Conservation (phyloP, 2,888 invertebrate species). For the Erebia ligea region DNA sequence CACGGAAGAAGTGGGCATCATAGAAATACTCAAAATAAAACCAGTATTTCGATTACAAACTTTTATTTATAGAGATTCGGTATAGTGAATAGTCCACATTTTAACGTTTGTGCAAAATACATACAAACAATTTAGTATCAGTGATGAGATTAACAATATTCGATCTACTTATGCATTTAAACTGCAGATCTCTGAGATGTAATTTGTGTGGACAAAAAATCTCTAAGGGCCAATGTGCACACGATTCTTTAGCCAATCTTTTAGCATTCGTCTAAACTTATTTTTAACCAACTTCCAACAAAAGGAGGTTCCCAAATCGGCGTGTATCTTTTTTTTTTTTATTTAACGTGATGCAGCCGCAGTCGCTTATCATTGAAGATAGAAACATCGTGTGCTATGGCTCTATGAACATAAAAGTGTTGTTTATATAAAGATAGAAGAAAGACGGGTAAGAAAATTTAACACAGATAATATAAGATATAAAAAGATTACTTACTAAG, state of each 20-base stretch:
- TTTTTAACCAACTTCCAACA: too few species aligned
- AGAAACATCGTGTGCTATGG: too few species aligned
- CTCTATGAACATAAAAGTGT: too few species aligned
- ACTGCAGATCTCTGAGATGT: not conserved
- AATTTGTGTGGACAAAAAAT: slow-evolving; percentile 1
- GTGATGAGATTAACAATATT: slow-evolving; percentile 6
- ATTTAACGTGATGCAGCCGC: too few species aligned
- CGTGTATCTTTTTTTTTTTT: too few species aligned
- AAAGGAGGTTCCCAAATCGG: too few species aligned
- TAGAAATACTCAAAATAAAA: not conserved
- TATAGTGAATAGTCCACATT: slow-evolving; percentile 23
- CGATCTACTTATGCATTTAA: not conserved
- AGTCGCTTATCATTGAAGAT: too few species aligned
- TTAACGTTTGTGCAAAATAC: slow-evolving; percentile 29
- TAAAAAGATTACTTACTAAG: slow-evolving; percentile 1
- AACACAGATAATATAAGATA: not conserved
- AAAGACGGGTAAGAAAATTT: slow-evolving; percentile 3
- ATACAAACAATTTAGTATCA: not conserved
- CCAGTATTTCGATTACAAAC: slow-evolving; percentile 22
- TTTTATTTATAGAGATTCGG: slow-evolving; percentile 35
- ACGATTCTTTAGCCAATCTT: too few species aligned
- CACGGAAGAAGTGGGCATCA: too few species aligned
- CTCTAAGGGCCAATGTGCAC: slow-evolving; percentile 1
- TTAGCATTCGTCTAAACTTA: not conserved
- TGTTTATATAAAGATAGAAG: not conserved